Percentiles rank a stretch among this genome's conserved stretches.
These are phyloP conservation scores for Pangasius krempfi DNA, from an alignment of 2,797 vertebrate genomes.

Conservation along the genomic window DNA sequence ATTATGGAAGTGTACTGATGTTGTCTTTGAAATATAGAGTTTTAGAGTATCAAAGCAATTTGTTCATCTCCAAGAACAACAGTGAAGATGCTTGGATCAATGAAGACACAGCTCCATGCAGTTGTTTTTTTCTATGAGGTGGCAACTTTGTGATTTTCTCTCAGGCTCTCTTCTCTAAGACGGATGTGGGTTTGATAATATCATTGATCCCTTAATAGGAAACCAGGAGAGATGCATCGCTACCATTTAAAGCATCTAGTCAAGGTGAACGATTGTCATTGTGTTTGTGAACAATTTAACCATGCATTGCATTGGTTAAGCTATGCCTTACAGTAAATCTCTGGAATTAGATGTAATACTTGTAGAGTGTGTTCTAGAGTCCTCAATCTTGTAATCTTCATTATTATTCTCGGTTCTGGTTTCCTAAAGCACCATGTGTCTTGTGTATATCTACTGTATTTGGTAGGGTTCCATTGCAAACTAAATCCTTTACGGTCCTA, in stretches of 20 bases:
- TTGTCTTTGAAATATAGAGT: conserved; percentile 16
- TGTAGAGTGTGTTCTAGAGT: too few relatives aligned
- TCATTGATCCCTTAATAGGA: conserved; percentile 35
- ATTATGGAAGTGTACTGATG: background rate
- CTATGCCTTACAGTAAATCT: conserved; percentile 8
- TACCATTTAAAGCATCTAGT: conserved; percentile 26
- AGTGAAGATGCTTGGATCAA: background rate
- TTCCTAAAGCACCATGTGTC: background rate
- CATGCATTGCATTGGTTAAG: background rate
- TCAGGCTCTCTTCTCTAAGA: background rate
- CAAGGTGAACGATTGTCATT: background rate
- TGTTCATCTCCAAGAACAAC: conserved; percentile 12
- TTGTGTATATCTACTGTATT: background rate
- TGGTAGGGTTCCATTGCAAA: background rate
- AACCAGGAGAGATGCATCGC: conserved; percentile 13
- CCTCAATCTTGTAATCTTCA: background rate
- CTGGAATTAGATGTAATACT: background rate
- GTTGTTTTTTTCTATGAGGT: background rate
- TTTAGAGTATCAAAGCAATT: conserved; percentile 1
- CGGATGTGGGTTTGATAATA: conserved; percentile 10
- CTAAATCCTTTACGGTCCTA: background rate
- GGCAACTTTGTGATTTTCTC: conserved; percentile 30
- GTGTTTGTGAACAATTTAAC: background rate
- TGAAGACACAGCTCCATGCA: background rate
- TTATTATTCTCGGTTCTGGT: background rate